Conservation (phyloP, 2,113 vertebrate species). For the Nestor notabilis region DNA sequence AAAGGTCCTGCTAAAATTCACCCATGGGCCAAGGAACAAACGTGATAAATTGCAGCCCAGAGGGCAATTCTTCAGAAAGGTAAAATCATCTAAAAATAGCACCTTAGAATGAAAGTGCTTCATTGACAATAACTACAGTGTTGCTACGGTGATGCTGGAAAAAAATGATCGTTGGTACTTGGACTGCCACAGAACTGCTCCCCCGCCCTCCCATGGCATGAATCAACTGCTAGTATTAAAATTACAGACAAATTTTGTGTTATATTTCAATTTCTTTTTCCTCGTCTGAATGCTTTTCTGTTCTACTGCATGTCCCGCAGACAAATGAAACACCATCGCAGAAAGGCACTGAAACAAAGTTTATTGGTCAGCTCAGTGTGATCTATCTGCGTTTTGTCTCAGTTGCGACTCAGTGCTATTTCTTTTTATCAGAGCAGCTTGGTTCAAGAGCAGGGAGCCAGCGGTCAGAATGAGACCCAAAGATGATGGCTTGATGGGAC, state of each 20-base stretch:
- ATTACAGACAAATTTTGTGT: conserved; percentile 42
- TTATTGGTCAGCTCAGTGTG: conserved; percentile 6
- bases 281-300: conserved; percentile 14
- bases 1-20: conserved; percentile 33
- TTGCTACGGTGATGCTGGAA: conserved; percentile 64
- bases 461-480: background rate
- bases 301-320: background rate
- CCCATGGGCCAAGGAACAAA: conserved; percentile 25
- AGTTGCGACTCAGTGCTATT: background rate
- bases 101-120: conserved; percentile 44
- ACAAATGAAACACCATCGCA: conserved; percentile 11
- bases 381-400: background rate
- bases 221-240: conserved; percentile 52
- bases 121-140: conserved; percentile 67
- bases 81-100: conserved; percentile 66
- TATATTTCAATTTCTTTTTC: conserved; percentile 14
- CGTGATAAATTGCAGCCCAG: conserved; percentile 54
- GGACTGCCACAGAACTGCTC: conserved; percentile 32
- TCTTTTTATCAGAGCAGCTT: background rate
- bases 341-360: background rate
- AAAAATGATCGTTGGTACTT: conserved; percentile 57
- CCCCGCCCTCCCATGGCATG: conserved; percentile 2
- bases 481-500: background rate
- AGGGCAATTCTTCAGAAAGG: conserved; percentile 59
- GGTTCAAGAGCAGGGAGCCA: background rate